Evolutionary conservation across 2,888 invertebrate genomes (phyloP), one percentile per base, ranked within the genome.

Genomic region (Poecilus cupreus): DNA sequence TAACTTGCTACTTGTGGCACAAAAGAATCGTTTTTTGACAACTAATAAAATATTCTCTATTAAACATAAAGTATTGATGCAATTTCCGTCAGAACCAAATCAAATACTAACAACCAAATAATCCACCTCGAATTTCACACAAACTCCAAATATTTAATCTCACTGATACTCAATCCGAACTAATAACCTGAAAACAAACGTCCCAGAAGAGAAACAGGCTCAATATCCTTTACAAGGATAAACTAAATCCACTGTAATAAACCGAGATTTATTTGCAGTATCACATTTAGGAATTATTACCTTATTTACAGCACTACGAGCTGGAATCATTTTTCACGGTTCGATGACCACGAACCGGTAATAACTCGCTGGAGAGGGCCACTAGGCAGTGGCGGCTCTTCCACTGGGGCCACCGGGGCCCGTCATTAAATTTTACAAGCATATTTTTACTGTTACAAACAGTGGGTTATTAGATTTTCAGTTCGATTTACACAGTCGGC

Each of bases 241-340:
- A 64, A 37, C 16, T 13, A 64, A 64, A 64, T 37, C 64, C 64
- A 37, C 10, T 39, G 43, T 43, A 13, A 72, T 72, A 72, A 68
- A 72, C 11, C 11, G 22, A 46, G 70, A 72, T 72, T 43, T 72
- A 72, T 72, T n/a, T 72, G 22, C 70, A 32, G 70, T 43, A 43
- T 18, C 70, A 32, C 70, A 22, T 43, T 72, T 24, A 39, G 70
- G 22, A 72, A 72, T 72, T 43, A 72, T 46, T 72, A 43, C 70
- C 70, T 72, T 72, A 72, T 72, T 46, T 72, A 72, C 70, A n/a
- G 70, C 20, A 37, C 10, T 20, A 22, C 70, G 70, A 43, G n/a
- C 70, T 46, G 70, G n/a, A 22, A 72, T 72, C 70, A 72, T 72
- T 72, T 72, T 72, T 46, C 70, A 22, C 46, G 70, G 43, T 72